These are phyloP conservation scores for Bombylius discolor DNA, from an alignment of 2,888 invertebrate species.

Conservation along the genomic window DNA sequence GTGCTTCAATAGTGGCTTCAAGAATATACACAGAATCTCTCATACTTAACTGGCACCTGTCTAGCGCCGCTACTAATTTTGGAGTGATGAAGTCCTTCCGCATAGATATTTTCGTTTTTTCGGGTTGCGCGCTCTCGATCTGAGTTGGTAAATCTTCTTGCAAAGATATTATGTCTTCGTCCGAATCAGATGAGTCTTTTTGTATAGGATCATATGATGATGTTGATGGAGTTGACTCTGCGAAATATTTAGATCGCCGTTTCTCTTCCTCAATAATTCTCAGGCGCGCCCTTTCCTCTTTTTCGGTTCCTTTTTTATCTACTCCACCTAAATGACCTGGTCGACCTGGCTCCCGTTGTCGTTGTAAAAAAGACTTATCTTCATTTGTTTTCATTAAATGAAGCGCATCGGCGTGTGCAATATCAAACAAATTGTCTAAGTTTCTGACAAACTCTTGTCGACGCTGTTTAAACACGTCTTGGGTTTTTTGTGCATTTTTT, in stretches of 20 bases:
- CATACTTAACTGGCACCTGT: conserved; percentile 16
- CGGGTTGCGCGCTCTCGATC: conserved; percentile 1
- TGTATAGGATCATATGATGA: conserved; percentile 4
- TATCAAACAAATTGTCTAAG: too few relatives aligned
- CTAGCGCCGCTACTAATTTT: conserved; percentile 14
- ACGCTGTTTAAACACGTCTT: too few relatives aligned
- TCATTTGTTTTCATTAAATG: too few relatives aligned
- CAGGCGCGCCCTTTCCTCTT: conserved; percentile 15
- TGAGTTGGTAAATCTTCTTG: conserved; percentile 10
- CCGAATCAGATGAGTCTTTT: not conserved
- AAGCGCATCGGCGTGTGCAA: too few relatives aligned
- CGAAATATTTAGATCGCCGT: not conserved
- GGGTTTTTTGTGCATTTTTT: too few relatives aligned
- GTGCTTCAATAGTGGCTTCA: conserved; percentile 13
- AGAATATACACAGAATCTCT: conserved; percentile 19
- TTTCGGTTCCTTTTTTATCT: conserved; percentile 19
- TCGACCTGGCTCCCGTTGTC: conserved; percentile 20
- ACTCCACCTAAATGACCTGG: conserved; percentile 18
- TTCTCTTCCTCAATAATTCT: conserved; percentile 7
- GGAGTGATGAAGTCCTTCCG: conserved; percentile 17
- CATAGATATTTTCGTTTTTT: conserved; percentile 6
- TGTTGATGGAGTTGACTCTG: not conserved
- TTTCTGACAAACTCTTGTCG: too few relatives aligned
- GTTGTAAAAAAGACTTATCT: conserved; percentile 18
- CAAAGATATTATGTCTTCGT: not conserved